A percentile compares a stretch with the other conserved stretches of the same genome.
phyloP scores from a whole-genome alignment of 2,113 vertebrate genomes.

The Caranx ignobilis region DNA sequence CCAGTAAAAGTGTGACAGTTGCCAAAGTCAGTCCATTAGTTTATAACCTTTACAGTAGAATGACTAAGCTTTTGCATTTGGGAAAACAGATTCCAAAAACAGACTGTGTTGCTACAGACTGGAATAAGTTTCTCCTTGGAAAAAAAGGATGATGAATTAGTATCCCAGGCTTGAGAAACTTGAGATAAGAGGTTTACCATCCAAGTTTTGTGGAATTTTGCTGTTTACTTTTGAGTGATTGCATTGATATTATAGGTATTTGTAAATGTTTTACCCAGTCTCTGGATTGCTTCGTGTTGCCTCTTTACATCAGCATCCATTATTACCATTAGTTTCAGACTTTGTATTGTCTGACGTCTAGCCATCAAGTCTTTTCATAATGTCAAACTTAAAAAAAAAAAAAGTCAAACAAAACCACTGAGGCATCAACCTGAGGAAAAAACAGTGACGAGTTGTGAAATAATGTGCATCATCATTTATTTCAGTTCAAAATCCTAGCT shows the following conservation, averaged over 20 bases:
- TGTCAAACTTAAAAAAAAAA: background rate
- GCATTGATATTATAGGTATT: background rate
- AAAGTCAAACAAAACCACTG: background rate
- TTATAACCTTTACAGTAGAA: conserved; percentile 8
- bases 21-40: conserved; percentile 48
- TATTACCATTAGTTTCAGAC: background rate
- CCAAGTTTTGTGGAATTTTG: too few relatives aligned
- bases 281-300: background rate
- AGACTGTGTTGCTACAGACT: background rate
- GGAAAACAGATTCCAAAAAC: background rate
- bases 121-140: background rate
- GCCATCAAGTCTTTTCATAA: background rate
- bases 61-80: conserved; percentile 30
- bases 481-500: conserved; percentile 92
- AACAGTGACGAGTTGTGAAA: conserved; percentile 68
- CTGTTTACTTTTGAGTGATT: background rate
- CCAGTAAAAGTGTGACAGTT: background rate
- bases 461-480: conserved; percentile 94
- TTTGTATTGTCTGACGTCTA: too few relatives aligned
- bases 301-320: background rate
- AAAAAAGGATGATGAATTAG: background rate
- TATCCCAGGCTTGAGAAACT: background rate
- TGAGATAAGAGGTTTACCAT: too few relatives aligned
- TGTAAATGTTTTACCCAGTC: background rate
- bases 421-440: conserved; percentile 11